Evolutionary conservation across 2,888 invertebrate genomes (phyloP), one percentile per base, ranked within the genome.

Genomic region (Hyppa rectilinea): DNA sequence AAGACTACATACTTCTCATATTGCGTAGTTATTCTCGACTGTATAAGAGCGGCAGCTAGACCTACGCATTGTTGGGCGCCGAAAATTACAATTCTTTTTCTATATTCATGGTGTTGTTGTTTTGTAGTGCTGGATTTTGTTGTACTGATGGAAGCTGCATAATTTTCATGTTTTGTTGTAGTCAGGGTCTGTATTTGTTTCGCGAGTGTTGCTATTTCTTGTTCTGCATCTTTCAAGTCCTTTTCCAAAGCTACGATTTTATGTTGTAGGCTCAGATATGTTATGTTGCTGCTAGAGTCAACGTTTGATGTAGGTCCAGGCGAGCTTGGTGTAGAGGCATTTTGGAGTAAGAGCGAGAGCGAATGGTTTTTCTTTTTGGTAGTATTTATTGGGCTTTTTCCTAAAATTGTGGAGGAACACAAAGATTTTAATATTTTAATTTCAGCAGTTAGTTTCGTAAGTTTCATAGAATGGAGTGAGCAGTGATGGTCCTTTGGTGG

Each of bases 31-130:
- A 2, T n/a, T 59, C 45, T 45, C 5, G n/a, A 59, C 1, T n/a
- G n/a, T 20, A n/a, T n/a, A 12, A 43, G 29, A 10, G 59, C 43
- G 12, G 61, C 49, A 36, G 61, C 49, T 2, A 61, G 61, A 26
- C 62, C 62, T n/a, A 50, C 50, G 14, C 29, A 50, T 62, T 38
- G 62, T 38, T 49, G 61, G 20, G 61, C 26, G 26, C 60, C 60
- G 17, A 49, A 49, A 4, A 61, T 49, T 10, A 26, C 26, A 10
- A 58, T 58, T 58, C 23, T 58, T 58, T 40, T 58, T 9, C 40
- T 26, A 26, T 17, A 40, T 58, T 53, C 53, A 34, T 53, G 53
- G 9, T 34, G 53, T 53, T 40, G 26, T 58, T 47, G 47, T 47
- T 34, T 29, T 14, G 14, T 50, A 55, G 6, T 2, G 14, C 2